Evolutionary conservation across 2,888 invertebrate genomes (phyloP), one percentile per base, ranked within the genome.

Genomic region (Dendrolimus houi): DNA sequence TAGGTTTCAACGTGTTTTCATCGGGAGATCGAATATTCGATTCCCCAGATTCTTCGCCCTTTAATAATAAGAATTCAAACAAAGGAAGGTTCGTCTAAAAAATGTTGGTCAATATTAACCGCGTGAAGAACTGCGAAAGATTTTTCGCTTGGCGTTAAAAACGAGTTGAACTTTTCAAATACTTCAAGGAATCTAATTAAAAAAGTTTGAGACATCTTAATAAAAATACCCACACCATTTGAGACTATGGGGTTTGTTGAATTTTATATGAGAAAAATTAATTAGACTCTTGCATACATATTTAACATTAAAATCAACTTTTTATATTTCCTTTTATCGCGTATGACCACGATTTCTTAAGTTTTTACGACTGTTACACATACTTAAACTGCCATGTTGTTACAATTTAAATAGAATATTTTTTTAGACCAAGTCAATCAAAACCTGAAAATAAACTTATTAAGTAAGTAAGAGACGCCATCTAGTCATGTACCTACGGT

Each of bases 181-280:
- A 76, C 77, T 83, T 80, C 66, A 63, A 67, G 70, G 72, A 76
- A 79, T 81, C 80, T 81, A 82, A 83, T 83, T 81, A 82, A 83
- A 81, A 83, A 83, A 83, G 75, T 83, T 84, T 61, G 63, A 53
- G 64, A 73, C 72, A 79, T 77, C 76, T 80, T 76, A 72, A 72
- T 78, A 79, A 83, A 82, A 83, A 82, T 74, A 76, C 47, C 47
- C 47, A 71, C 70, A 78, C 81, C 77, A 79, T 78, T 78, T 77
- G 68, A 72, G 60, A 67, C 65, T 74, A 71, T 64, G 67, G 69
- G 72, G 71, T 72, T 76, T 75, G 74, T 75, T 73, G 74, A 80
- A 78, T 74, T 79, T 76, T 70, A 71, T 72, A 67, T 67, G 63
- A 60, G 74, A 76, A 75, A 75, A 77, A 81, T 81, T 81, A 77